Evolutionary conservation across 1,140 invertebrate genomes (phyloP).

Genomic region (Hylyphantes graminicola): DNA sequence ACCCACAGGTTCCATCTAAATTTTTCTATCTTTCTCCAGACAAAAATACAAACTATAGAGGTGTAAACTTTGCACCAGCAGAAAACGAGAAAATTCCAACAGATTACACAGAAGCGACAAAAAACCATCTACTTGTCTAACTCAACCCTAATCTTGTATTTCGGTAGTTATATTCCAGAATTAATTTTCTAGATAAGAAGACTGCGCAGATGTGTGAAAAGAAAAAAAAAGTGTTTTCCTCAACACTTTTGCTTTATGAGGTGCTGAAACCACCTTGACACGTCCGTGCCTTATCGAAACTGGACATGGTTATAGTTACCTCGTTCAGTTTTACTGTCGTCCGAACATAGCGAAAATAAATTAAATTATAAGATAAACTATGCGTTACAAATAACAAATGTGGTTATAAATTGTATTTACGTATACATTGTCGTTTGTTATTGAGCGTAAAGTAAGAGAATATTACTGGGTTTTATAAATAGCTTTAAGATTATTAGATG

Average conservation of each 20-base stretch:
- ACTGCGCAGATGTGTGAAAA: not conserved
- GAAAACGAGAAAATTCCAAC: not conserved
- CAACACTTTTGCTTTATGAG: conserved; percentile 9
- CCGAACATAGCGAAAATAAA: conserved; percentile 8
- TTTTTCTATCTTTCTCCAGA: too few species aligned
- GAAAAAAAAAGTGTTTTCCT: not conserved
- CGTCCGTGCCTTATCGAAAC: conserved; percentile 6
- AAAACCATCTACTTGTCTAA: not conserved
- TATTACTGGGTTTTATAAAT: too few species aligned
- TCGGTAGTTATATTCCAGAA: conserved; percentile 10
- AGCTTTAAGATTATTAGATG: too few species aligned
- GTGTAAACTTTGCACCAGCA: too few species aligned
- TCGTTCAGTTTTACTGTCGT: not conserved
- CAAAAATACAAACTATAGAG: too few species aligned
- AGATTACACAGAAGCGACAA: not conserved
- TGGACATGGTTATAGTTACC: conserved; percentile 7
- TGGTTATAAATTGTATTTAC: too few species aligned
- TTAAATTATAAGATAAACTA: conserved; percentile 18
- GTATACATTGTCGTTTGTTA: too few species aligned
- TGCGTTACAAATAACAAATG: too few species aligned
- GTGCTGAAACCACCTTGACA: conserved; percentile 14
- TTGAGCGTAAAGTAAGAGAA: too few species aligned
- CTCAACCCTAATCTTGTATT: conserved; percentile 7
- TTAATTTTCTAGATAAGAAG: conserved; percentile 2
- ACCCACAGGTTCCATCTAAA: too few species aligned